Evolutionary conservation across 2,797 vertebrate genomes (phyloP), one percentile per base, ranked within the genome.

Genomic region (Semaprochilodus insignis): DNA sequence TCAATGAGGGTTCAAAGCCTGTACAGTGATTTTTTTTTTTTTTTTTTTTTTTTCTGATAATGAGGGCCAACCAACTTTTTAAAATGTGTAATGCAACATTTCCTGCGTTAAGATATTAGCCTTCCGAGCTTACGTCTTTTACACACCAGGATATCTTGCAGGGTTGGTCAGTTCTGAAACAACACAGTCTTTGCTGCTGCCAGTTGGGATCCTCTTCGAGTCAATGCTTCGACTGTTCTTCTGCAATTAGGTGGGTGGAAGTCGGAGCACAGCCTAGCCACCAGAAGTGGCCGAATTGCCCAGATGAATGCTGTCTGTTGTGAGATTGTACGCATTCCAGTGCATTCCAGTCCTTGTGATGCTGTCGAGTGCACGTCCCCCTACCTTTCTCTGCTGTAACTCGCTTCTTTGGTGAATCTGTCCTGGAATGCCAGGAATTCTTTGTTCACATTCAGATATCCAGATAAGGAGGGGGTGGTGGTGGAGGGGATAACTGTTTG

Each of bases 371-470:
- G 66, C 79, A 73, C 48, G 25, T 55, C 6, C 65, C 31, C 52
- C 44, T 75, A 72, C 57, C 75, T 70, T 69, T 74, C 74, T 65
- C 34, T 21, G 74, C 69, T 79, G 31, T 77, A 40, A 25, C 62
- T 31, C 21, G 25, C 79, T 80, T 79, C 67, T 85, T 63, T 67
- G 25, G 44, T 54, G 6, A 44, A n/a, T 83, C 70, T 34, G 36
- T 70, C 19, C 10, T 11, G 81, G 83, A 80, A 88, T 88, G 81
- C 57, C 14, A 77, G 81, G 79, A 86, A 88, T 88, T 86, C 15
- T 70, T 74, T 77, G 57, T 71, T 82, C 60, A 57, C 77, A 74
- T 77, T 75, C 54, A 21, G 27, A 83, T 78, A 57, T 66, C 72
- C 44, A 25, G 67, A 66, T 54, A 57, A 27, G 67, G 60, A 15